A percentile compares a stretch with the other conserved stretches of the same genome.
These are phyloP conservation scores for Theropithecus gelada DNA, from an alignment of 2,113 vertebrate species.

Conservation along the genomic window DNA sequence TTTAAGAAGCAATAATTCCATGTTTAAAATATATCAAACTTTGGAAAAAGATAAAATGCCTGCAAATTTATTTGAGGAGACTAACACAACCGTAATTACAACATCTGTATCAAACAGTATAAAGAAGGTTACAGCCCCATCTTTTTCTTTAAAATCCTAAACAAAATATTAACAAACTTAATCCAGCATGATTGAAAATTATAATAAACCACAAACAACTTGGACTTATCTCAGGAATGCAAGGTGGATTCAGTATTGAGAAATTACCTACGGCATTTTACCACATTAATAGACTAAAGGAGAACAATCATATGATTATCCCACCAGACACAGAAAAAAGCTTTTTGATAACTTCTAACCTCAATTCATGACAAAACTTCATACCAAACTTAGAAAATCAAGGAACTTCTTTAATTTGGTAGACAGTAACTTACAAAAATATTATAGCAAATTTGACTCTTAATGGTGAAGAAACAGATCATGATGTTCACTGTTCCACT, in stretches of 20 bases:
- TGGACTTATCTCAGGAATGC: not conserved
- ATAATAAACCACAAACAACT: not conserved
- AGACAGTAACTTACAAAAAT: not conserved
- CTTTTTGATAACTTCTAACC: not conserved
- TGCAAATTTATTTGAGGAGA: not conserved
- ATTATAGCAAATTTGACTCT: not conserved
- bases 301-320: not conserved
- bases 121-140: not conserved
- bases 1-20: not conserved
- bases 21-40: not conserved
- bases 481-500: accelerated
- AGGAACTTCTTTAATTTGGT: no score
- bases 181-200: not conserved
- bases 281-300: not conserved
- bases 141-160: not conserved
- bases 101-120: not conserved
- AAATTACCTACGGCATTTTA: not conserved
- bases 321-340: not conserved
- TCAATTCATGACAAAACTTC: not conserved
- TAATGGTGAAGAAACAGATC: not conserved
- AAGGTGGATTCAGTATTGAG: not conserved
- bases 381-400: not conserved
- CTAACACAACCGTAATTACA: not conserved
- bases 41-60: not conserved
- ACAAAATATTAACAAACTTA: not conserved